Conservation (phyloP, 2,888 invertebrate genomes). For the Argynnis bischoffii region DNA sequence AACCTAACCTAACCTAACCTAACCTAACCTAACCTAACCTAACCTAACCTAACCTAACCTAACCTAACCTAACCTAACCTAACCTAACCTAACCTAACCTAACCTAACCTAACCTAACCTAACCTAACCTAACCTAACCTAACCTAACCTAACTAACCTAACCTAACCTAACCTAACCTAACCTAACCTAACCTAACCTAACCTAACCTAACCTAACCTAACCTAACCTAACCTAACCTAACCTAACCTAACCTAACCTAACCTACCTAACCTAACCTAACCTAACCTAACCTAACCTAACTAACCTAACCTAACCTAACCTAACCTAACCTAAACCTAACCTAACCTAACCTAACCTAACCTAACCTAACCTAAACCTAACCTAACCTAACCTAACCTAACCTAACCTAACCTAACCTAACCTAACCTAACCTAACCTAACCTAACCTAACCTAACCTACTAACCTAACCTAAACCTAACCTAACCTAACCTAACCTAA, state of each 20-base stretch:
- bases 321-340: constrained; percentile 45
- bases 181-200: constrained; percentile 37
- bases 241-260: constrained; percentile 42
- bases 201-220: constrained; percentile 39
- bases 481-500: constrained; percentile 6
- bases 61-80: constrained; percentile 32
- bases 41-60: constrained; percentile 36
- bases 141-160: constrained; percentile 38
- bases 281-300: constrained; percentile 43
- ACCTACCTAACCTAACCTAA: constrained; percentile 43
- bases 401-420: constrained; percentile 6
- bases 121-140: constrained; percentile 42
- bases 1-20: constrained; percentile 36
- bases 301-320: constrained; percentile 44
- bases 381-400: constrained; percentile 6
- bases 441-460: constrained; percentile 6
- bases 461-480: constrained; percentile 6
- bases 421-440: constrained; percentile 6
- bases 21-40: constrained; percentile 40
- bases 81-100: constrained; percentile 43
- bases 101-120: constrained; percentile 42
- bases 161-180: constrained; percentile 40
- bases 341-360: constrained; percentile 44
- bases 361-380: constrained; percentile 38
- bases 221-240: constrained; percentile 40